A percentile compares a stretch with the other conserved stretches of the same genome.
Evolutionary conservation across 2,888 invertebrate species (phyloP).

Genomic region (Epirrhoe tristata): DNA sequence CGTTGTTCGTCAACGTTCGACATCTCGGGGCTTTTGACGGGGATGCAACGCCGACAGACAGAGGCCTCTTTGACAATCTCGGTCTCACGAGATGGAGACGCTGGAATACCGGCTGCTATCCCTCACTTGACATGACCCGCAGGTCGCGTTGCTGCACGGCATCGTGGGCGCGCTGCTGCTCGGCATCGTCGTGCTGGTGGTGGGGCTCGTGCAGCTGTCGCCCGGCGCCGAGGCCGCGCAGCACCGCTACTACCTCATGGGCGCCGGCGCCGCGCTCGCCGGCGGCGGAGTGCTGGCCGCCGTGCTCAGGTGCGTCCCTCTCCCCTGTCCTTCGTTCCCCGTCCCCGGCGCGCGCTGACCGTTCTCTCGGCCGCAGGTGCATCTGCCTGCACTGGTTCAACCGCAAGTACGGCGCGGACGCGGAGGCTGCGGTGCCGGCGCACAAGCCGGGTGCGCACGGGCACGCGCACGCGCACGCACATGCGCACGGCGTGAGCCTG

Average conservation of each 20-base stretch:
- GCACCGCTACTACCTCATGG: conserved; percentile 89
- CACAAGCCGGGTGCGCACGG: conserved; percentile 9
- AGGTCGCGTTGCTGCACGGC: conserved; percentile 90
- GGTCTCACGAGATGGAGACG: too few species aligned
- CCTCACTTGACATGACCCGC: conserved; percentile 30
- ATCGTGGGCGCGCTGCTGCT: conserved; percentile 90
- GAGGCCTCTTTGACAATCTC: too few species aligned
- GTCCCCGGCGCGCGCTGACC: background rate
- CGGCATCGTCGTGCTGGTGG: conserved; percentile 90
- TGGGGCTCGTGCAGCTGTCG: conserved; percentile 90
- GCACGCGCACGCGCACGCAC: conserved; percentile 50
- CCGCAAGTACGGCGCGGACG: conserved; percentile 75
- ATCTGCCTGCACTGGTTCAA: conserved; percentile 88
- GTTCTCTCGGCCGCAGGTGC: conserved; percentile 72
- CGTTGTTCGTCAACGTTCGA: too few species aligned
- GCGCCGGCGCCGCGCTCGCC: conserved; percentile 87
- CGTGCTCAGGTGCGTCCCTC: conserved; percentile 82
- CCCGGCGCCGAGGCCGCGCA: conserved; percentile 91
- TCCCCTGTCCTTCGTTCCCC: background rate
- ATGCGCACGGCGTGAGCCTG: conserved; percentile 19
- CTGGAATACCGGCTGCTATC: too few species aligned
- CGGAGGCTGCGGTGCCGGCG: conserved; percentile 66
- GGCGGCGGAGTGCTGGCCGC: conserved; percentile 87
- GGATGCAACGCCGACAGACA: too few species aligned
- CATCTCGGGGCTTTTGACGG: too few species aligned